These are phyloP conservation scores for Phaethornis superciliosus DNA, from an alignment of 2,113 vertebrate species.

Conservation along the genomic window DNA sequence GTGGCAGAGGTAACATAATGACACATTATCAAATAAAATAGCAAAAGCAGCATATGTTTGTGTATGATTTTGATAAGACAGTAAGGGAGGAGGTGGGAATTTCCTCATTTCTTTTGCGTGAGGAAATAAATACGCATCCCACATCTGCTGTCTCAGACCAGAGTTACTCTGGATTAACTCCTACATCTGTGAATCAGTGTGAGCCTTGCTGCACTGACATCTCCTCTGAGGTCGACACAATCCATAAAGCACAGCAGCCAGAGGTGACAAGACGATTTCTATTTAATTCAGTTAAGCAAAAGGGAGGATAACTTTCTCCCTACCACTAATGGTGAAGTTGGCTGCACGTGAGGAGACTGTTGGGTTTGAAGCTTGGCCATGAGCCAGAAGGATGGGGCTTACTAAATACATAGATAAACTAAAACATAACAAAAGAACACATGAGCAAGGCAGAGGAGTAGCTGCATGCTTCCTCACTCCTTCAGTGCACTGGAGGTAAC, in stretches of 20 bases:
- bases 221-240: neutral
- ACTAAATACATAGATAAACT: neutral
- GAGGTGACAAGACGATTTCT: neutral
- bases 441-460: neutral
- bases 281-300: neutral
- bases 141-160: neutral
- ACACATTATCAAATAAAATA: neutral
- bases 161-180: neutral
- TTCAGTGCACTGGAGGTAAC: neutral
- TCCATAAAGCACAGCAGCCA: neutral
- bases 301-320: neutral
- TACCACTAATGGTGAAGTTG: fast-evolving
- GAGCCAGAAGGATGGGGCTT: neutral
- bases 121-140: neutral
- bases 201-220: neutral
- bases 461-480: neutral
- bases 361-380: neutral
- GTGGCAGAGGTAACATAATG: neutral
- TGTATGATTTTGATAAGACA: neutral
- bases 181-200: neutral
- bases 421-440: fast-evolving
- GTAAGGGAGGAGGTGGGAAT: neutral
- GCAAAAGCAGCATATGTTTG: neutral
- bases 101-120: neutral
- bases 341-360: neutral